Evolutionary conservation across 37 sponge, comb jelly and placozoan species (phyloP).

Genomic region (Trichoplax adhaerens): DNA sequence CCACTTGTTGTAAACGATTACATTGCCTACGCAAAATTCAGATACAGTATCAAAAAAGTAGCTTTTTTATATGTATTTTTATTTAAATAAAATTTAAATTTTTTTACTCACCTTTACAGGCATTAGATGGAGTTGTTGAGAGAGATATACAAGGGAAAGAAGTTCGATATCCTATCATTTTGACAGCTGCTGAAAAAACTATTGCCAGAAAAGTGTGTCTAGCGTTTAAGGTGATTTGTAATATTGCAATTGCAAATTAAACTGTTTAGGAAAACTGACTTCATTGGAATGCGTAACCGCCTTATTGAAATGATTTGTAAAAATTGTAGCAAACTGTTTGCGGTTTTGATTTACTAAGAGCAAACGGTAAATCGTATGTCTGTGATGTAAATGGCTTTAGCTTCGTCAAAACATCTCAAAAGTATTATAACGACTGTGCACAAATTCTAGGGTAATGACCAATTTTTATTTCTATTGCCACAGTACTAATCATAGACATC

Average conservation of each 20-base stretch:
- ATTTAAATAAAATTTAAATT: background rate
- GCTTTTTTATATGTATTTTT: background rate
- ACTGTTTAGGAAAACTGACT: background rate
- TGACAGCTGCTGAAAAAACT: conserved; percentile 74
- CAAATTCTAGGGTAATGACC: conserved; percentile 58
- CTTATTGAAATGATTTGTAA: no score
- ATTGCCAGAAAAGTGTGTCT: conserved; percentile 72
- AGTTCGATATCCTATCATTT: conserved; percentile 75
- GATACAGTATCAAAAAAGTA: background rate
- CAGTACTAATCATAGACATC: background rate
- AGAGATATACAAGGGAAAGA: conserved; percentile 76
- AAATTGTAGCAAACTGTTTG: conserved; percentile 82
- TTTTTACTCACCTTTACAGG: conserved; percentile 20
- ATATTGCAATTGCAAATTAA: background rate
- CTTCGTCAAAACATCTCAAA: conserved; percentile 83
- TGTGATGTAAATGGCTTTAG: conserved; percentile 99
- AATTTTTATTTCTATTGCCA: background rate
- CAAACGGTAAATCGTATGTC: conserved; percentile 87
- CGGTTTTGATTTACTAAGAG: conserved; percentile 85
- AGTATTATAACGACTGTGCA: conserved; percentile 89
- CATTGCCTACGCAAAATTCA: background rate
- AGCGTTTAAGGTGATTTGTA: conserved; percentile 62
- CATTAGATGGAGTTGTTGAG: conserved; percentile 90
- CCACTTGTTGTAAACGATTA: background rate
- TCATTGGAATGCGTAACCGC: background rate